Conservation (phyloP, 1,140 invertebrate genomes). For the Eupristina koningsbergeri region DNA sequence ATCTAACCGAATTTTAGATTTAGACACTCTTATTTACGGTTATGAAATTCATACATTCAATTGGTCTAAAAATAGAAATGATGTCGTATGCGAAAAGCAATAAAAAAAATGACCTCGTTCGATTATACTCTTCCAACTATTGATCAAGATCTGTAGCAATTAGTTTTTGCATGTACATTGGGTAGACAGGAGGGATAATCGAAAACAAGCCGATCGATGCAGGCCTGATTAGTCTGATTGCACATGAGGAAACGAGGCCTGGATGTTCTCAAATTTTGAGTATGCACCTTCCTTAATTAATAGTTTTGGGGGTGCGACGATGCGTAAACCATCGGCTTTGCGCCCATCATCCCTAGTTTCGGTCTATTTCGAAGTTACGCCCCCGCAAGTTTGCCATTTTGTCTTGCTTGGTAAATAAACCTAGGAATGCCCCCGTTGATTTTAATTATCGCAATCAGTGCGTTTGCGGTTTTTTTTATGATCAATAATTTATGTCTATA, state of each 20-base stretch:
- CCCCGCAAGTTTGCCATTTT: background rate
- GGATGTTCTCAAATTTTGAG: background rate
- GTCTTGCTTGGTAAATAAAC: background rate
- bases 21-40: too few species aligned
- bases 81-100: too few species aligned
- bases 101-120: too few species aligned
- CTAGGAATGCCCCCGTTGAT: too few species aligned
- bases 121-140: background rate
- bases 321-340: background rate
- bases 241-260: background rate
- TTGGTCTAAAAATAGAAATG: too few species aligned
- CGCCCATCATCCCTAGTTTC: background rate
- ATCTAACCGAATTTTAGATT: too few species aligned
- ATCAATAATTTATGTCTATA: too few species aligned
- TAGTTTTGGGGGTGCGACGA: background rate
- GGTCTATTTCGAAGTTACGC: too few species aligned
- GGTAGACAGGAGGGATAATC: background rate
- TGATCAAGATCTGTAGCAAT: background rate
- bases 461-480: too few species aligned
- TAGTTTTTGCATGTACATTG: too few species aligned
- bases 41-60: too few species aligned
- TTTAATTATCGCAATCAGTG: too few species aligned
- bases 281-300: background rate
- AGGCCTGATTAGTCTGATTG: slow-evolving; percentile 27
- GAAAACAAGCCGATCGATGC: slow-evolving; percentile 18